Evolutionary conservation across 2,113 vertebrate species (phyloP).

Genomic region (Pollimyrus isidori): DNA sequence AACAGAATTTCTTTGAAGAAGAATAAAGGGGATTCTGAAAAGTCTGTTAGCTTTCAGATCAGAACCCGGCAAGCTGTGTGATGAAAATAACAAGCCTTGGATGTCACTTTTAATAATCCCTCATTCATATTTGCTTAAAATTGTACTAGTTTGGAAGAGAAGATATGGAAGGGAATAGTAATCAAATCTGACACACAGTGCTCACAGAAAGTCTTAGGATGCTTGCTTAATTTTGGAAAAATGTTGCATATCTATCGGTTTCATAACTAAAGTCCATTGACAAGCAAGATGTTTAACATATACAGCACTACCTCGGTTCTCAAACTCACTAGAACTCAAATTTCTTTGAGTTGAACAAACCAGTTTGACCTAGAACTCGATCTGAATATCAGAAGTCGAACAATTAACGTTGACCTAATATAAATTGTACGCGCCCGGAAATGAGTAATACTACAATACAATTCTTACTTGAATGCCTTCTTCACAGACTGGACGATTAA

Average conservation of each 20-base stretch:
- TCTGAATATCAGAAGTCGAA: too few species aligned
- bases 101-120: neutral
- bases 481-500: too few species aligned
- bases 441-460: too few species aligned
- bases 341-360: too few species aligned
- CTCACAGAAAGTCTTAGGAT: neutral
- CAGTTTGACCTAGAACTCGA: too few species aligned
- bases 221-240: neutral
- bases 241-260: neutral
- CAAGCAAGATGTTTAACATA: neutral
- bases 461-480: too few species aligned
- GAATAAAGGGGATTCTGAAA: neutral
- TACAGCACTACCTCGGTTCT: too few species aligned
- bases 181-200: neutral
- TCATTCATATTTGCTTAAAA: neutral
- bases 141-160: neutral
- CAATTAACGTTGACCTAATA: too few species aligned
- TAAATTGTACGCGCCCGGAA: too few species aligned
- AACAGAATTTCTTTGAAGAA: constrained; percentile 1
- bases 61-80: neutral
- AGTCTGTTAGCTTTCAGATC: neutral
- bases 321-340: too few species aligned
- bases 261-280: neutral
- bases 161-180: neutral
- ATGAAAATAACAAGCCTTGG: neutral